phyloP scores from a whole-genome alignment of 2,113 vertebrate genomes.

The Mustelus asterias region DNA sequence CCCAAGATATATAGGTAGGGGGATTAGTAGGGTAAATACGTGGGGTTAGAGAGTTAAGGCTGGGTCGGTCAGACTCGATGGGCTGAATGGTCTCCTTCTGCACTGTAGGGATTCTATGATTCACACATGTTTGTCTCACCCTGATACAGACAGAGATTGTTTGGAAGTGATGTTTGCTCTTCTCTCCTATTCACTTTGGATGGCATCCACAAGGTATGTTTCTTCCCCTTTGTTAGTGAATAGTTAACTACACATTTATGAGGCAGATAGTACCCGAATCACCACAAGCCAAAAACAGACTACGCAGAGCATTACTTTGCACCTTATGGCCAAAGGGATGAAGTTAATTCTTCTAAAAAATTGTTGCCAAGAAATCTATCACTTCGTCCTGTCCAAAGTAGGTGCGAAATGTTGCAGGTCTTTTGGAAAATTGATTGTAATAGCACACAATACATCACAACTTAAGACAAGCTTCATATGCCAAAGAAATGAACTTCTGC shows the following conservation, averaged over 20 bases:
- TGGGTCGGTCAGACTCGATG: no score
- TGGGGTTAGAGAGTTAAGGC: no score
- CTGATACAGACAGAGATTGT: background rate
- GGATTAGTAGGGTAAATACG: no score
- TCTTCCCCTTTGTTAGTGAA: background rate
- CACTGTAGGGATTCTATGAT: no score
- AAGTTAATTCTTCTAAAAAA: background rate
- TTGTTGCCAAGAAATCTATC: background rate
- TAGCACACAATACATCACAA: background rate
- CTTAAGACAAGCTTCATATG: background rate
- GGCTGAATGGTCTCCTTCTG: no score
- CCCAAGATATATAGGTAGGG: no score
- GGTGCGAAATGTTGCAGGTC: background rate
- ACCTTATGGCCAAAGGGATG: background rate
- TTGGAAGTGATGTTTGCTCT: background rate
- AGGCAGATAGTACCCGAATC: background rate
- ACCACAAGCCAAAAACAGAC: background rate
- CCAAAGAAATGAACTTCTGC: background rate
- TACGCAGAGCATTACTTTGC: background rate
- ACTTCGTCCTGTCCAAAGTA: background rate
- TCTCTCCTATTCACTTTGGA: background rate
- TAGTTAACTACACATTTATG: background rate
- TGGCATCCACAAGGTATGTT: background rate
- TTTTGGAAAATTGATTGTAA: background rate
- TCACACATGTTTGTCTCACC: background rate